Base-by-base conservation (phyloP, 2,113 vertebrate species). In the Sclerurus mexicanus region DNA sequence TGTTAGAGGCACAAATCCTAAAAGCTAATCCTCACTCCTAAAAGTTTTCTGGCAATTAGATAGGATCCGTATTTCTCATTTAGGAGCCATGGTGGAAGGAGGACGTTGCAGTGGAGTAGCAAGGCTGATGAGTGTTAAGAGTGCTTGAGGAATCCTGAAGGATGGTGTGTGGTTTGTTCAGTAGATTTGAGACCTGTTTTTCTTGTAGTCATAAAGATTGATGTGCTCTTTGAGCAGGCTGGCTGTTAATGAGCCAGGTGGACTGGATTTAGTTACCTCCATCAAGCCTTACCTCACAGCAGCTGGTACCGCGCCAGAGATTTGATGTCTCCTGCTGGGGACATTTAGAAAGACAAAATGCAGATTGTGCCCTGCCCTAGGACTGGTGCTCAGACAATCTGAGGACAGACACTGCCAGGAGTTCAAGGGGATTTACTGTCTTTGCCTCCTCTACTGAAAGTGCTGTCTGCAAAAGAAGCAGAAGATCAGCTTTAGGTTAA, bases 301-400 rank as follows among this genome's bases (percentile, higher is more conserved):
- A 76, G n/a, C 69, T 95, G 87, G 69, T 60, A n/a, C 21, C 8
- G 1, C 31, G 63, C 67, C 93, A 94, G 66, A 66, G 89, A 63
- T 39, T 76, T 96, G 50, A 62, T 87, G 42, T 89, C 50, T 93
- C 55, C 75, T 85, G 17, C 85, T 93, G 87, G 74, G 87, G 91
- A 42, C 42, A 47, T 93, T 77, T 62, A 55, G 69, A 94, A 94
- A 93, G 59, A 59, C 53, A 74, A 47, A 91, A 91, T 67, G 47
- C 55, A 67, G 75, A 52, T 83, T 74, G 59, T 67, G 63, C 71
- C 35, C 39, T 83, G 46, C 62, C 58, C 10, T 53, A 49, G 53
- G 30, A 40, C 17, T 55, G 56, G 35, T 67, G 33, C 35, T 40
- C 21, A 66, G 69, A 27, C 6, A 42, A 1, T 42, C 5, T 66